Evolutionary conservation across 2,888 invertebrate species (phyloP), one percentile per base, ranked within the genome.

Genomic region (Agrilus biguttatus): DNA sequence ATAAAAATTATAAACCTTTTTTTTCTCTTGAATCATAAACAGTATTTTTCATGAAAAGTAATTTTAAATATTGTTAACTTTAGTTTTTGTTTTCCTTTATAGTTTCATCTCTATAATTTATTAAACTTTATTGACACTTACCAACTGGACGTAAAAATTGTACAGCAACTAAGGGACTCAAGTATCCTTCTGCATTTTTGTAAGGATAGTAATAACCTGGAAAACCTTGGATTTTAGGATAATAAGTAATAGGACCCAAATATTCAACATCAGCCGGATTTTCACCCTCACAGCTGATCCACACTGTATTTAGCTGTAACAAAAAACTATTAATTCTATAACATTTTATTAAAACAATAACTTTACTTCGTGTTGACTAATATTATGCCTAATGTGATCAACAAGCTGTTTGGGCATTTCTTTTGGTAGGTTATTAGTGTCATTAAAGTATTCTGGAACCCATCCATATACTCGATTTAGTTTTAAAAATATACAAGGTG

Each of bases 401-500:
- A 80, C 81, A 48, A 91, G 66, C 40, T 72, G 72, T 0, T 66
- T 53, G 0, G 90, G 89, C 88, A 91, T 89, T 2, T 75, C 74
- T 0, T 63, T 55, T 0, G 91, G 91, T 39, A 90, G 69, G 43
- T 70, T 64, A 8, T 71, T 68, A 1, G 82, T 75, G 49, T 80
- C 76, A 57, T 87, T 81, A 60, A 85, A 92, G 58, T 77, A 85
- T 32, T 82, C 74, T 0, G 95, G 93, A 49, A 74, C 71, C 93
- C 93, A 95, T 14, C 81, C 88, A 55, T 79, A 92, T 57, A 93
- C 92, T 75, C 87, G 91, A 70, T 98, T 98, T 35, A 98, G 71
- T 64, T 97, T 97, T 44, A 98, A 73, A 61, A 96, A 84, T 49
- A 97, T 75, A 67, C 98, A 98, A 0, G 97, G 97, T 14, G 84